Evolutionary conservation across 1,140 invertebrate species (phyloP).

Genomic region (Hestina assimilis): DNA sequence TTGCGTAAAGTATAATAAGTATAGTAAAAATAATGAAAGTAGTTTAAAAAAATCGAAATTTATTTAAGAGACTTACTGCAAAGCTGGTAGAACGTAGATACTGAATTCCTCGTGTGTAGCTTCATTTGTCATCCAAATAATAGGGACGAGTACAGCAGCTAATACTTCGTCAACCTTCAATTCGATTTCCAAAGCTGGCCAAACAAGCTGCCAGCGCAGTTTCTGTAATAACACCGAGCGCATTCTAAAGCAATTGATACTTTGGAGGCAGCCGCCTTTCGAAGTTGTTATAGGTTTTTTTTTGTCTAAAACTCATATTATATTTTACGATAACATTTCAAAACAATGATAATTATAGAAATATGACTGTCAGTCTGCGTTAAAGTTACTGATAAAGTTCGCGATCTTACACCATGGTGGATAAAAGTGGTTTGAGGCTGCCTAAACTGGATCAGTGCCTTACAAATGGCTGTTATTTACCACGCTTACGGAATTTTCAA

Average conservation of each 20-base stretch:
- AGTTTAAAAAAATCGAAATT: neutral
- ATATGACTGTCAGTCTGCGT: too few species aligned
- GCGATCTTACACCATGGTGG: too few species aligned
- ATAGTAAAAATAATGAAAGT: neutral
- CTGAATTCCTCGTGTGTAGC: constrained; percentile 91
- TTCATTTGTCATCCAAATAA: constrained; percentile 92
- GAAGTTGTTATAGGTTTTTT: neutral
- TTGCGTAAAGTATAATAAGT: constrained; percentile 9
- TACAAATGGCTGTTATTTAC: too few species aligned
- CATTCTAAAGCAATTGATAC: too few species aligned
- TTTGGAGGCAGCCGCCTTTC: too few species aligned
- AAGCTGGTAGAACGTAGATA: constrained; percentile 80
- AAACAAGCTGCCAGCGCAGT: constrained; percentile 96
- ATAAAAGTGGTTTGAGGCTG: too few species aligned
- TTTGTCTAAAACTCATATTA: too few species aligned
- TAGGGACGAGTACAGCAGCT: constrained; percentile 92
- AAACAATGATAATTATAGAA: too few species aligned
- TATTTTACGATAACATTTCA: too few species aligned
- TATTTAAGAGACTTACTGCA: constrained; percentile 57
- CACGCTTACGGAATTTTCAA: too few species aligned
- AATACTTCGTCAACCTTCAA: constrained; percentile 91
- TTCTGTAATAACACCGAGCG: constrained; percentile 83
- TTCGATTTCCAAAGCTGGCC: constrained; percentile 93
- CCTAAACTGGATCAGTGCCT: too few species aligned
- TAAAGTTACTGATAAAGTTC: too few species aligned